These are phyloP conservation scores for Paraescarpia echinospica DNA, from an alignment of 1,140 invertebrate genomes.

Conservation along the genomic window DNA sequence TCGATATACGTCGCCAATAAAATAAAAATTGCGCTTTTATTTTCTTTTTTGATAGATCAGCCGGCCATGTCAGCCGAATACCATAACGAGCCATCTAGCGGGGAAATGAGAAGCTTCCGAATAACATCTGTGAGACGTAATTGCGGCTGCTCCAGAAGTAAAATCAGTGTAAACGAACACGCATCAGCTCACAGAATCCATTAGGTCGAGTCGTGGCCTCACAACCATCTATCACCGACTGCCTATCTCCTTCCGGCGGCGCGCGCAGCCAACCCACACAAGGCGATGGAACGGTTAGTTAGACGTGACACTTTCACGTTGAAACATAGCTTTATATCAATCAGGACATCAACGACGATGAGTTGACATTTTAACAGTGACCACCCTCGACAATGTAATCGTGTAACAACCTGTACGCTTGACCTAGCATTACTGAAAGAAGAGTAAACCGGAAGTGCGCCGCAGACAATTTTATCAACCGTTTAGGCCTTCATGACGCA, in stretches of 20 bases:
- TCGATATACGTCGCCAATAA: background rate
- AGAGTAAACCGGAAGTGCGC: background rate
- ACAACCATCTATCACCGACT: background rate
- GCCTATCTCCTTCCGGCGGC: background rate
- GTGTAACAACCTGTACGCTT: background rate
- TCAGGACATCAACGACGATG: background rate
- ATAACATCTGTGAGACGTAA: background rate
- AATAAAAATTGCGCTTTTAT: background rate
- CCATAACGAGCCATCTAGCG: background rate
- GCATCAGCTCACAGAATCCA: background rate
- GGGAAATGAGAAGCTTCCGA: background rate
- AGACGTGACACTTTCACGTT: background rate
- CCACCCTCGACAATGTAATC: background rate
- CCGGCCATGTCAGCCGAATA: background rate
- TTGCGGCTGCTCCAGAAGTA: background rate
- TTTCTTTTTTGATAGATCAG: background rate
- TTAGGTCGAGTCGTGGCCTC: background rate
- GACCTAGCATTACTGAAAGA: background rate
- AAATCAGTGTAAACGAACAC: background rate
- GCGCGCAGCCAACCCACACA: background rate
- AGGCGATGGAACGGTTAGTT: background rate
- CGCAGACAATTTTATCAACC: background rate
- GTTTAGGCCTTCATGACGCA: too few relatives aligned
- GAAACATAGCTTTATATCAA: background rate
- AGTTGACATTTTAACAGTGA: background rate